Percentiles rank a stretch among this genome's conserved stretches.
phyloP scores from a whole-genome alignment of 2,888 invertebrate species.

The Drosophila limbata region DNA sequence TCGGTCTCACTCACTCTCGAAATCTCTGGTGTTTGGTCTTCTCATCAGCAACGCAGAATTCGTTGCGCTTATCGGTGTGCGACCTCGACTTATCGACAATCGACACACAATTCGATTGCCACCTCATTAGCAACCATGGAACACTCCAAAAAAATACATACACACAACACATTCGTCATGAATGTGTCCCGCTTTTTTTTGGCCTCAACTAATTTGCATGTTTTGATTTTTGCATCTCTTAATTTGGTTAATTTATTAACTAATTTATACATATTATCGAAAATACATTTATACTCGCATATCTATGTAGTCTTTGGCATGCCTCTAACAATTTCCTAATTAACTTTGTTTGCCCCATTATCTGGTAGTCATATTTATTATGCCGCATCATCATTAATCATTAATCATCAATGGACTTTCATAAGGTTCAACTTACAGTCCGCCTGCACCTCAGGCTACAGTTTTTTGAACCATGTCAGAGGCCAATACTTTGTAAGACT shows the following conservation, averaged over 20 bases:
- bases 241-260: conserved; percentile 20
- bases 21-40: conserved; percentile 32
- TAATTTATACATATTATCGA: conserved; percentile 20
- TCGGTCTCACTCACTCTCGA: not conserved
- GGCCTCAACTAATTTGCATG: conserved; percentile 43
- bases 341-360: conserved; percentile 57
- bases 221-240: conserved; percentile 27
- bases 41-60: conserved; percentile 25
- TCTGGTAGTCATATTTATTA: conserved; percentile 37
- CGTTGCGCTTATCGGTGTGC: conserved; percentile 40
- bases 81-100: conserved; percentile 39
- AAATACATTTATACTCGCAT: not conserved
- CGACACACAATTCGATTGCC: conserved; percentile 23
- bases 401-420: conserved; percentile 27
- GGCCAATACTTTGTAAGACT: conserved; percentile 25
- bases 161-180: conserved; percentile 12
- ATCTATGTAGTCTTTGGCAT: conserved; percentile 55
- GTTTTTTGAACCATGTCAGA: conserved; percentile 32
- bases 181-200: conserved; percentile 28
- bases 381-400: conserved; percentile 55
- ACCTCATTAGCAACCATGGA: conserved; percentile 1
- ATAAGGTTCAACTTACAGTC: conserved; percentile 13
- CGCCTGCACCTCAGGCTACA: conserved; percentile 18
- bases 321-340: conserved; percentile 65
- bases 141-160: not conserved